Evolutionary conservation across 1,140 invertebrate genomes (phyloP).

Genomic region (Araneus ventricosus): DNA sequence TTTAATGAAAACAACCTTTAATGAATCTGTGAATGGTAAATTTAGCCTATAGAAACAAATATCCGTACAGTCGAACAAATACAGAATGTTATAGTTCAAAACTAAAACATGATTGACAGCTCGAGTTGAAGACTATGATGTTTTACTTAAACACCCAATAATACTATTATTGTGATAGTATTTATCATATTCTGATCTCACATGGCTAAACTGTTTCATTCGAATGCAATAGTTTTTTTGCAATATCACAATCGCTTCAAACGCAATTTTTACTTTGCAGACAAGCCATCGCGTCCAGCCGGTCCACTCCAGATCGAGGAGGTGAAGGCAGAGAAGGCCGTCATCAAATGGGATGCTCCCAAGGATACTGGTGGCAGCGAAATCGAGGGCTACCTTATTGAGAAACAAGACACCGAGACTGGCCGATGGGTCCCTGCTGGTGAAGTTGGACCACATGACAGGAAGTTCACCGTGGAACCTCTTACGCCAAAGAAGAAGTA

Average conservation of each 20-base stretch:
- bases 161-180: too few species aligned
- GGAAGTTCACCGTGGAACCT: slow-evolving; percentile 92
- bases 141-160: too few species aligned
- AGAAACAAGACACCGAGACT: slow-evolving; percentile 96
- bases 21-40: too few species aligned
- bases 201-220: too few species aligned
- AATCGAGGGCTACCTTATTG: slow-evolving; percentile 96
- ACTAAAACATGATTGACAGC: too few species aligned
- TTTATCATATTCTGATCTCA: too few species aligned
- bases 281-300: slow-evolving; percentile 91
- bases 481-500: slow-evolving; percentile 98
- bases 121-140: too few species aligned
- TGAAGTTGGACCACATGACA: slow-evolving; percentile 89
- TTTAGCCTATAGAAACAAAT: too few species aligned
- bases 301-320: slow-evolving; percentile 92
- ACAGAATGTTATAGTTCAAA: too few species aligned
- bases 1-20: too few species aligned
- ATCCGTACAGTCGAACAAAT: too few species aligned
- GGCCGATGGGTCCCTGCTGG: slow-evolving; percentile 95
- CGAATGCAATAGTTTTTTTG: too few species aligned
- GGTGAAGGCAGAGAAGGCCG: slow-evolving; percentile 93
- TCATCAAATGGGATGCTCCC: slow-evolving; percentile 96
- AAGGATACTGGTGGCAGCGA: slow-evolving; percentile 95
- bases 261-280: slow-evolving; percentile 80
- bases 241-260: not conserved